phyloP scores from a whole-genome alignment of 2,888 invertebrate species.

The Parnassius apollo region DNA sequence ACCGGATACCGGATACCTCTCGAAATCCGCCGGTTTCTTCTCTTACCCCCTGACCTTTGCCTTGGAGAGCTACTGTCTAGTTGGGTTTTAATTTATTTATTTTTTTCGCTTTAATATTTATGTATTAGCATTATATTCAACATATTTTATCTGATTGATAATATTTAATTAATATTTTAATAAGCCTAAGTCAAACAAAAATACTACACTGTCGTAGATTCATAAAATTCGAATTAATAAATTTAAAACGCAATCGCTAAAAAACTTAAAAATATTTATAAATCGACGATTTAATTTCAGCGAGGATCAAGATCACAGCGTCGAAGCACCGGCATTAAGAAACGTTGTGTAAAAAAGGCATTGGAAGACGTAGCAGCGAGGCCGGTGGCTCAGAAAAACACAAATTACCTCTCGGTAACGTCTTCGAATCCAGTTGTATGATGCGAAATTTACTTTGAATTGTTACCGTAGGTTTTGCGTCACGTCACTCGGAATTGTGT shows the following conservation, averaged over 20 bases:
- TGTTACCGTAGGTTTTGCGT: constrained; percentile 39
- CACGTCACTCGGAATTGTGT: constrained; percentile 37
- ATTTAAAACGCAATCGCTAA: neutral
- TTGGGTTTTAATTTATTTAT: no score
- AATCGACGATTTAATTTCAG: neutral
- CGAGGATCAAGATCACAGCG: constrained; percentile 45
- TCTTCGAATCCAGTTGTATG: constrained; percentile 67
- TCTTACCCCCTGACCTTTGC: no score
- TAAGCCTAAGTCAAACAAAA: neutral
- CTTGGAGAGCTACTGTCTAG: no score
- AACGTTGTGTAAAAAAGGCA: constrained; percentile 50
- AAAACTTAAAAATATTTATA: constrained; percentile 16
- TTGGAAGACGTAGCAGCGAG: constrained; percentile 64
- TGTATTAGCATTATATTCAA: no score
- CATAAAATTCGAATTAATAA: constrained; percentile 8
- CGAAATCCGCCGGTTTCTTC: no score
- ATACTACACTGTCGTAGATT: neutral
- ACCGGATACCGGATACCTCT: no score
- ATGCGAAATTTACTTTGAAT: constrained; percentile 59
- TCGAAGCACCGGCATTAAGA: constrained; percentile 45
- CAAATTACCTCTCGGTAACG: constrained; percentile 63
- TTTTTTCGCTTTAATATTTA: no score
- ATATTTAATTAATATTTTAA: neutral
- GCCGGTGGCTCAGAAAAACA: constrained; percentile 61
- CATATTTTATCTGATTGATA: no score